Percentiles rank a stretch among this genome's conserved stretches.
These are phyloP conservation scores for Sarotherodon lohbergeri DNA, from an alignment of 2,113 vertebrate species.

Conservation along the genomic window DNA sequence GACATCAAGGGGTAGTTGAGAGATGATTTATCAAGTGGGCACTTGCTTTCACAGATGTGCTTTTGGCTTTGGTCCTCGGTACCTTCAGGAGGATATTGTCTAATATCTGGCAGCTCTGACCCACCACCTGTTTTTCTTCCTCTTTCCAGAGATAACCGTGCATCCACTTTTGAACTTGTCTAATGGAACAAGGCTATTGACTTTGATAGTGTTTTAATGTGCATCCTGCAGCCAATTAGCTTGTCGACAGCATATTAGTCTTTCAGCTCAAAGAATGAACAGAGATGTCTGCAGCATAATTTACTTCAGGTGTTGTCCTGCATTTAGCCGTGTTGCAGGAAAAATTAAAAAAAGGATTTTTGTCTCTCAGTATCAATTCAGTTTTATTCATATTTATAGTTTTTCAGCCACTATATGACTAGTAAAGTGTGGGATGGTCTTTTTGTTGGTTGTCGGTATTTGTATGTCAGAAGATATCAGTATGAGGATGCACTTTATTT, in stretches of 20 bases:
- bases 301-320: neutral
- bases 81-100: neutral
- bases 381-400: neutral
- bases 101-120: slow-evolving; percentile 34
- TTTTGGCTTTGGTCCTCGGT: neutral
- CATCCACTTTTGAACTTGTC: slow-evolving; percentile 27
- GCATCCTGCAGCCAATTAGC: neutral
- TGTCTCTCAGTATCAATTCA: neutral
- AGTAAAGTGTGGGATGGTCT: neutral
- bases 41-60: slow-evolving; percentile 2
- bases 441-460: neutral
- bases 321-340: neutral
- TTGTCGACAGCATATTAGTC: neutral
- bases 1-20: neutral
- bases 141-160: neutral
- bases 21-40: neutral
- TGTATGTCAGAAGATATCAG: neutral
- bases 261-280: neutral
- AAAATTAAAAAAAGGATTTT: neutral
- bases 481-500: neutral
- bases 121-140: slow-evolving; percentile 25
- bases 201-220: slow-evolving; percentile 11
- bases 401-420: neutral
- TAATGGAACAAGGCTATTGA: neutral
- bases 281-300: neutral